Evolutionary conservation across 2,113 vertebrate species (phyloP).

Genomic region (Notarius lentiginosus): DNA sequence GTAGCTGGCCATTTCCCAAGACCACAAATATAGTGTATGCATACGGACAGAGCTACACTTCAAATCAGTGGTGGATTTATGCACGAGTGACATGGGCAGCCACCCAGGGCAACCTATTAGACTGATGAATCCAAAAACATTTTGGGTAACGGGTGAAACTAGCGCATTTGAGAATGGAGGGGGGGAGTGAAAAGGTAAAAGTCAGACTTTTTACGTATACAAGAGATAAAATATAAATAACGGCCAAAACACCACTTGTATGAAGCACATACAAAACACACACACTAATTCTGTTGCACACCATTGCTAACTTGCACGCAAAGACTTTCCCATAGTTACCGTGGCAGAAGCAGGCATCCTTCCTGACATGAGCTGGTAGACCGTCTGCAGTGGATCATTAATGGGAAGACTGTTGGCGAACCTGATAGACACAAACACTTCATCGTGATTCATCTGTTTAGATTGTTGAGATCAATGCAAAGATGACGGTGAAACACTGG

Average conservation of each 20-base stretch:
- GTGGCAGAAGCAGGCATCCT: constrained; percentile 95
- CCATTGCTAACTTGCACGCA: not conserved
- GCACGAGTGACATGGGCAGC: too few relatives aligned
- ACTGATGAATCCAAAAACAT: not conserved
- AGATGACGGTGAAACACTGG: not conserved
- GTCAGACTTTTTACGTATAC: not conserved
- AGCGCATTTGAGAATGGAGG: not conserved
- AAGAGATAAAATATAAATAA: not conserved
- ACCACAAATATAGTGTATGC: too few relatives aligned
- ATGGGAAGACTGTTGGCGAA: constrained; percentile 98
- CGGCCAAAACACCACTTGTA: not conserved
- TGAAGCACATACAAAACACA: not conserved
- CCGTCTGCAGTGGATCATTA: constrained; percentile 96
- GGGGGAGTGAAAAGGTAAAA: too few relatives aligned
- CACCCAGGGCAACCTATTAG: too few relatives aligned
- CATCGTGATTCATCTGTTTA: not conserved
- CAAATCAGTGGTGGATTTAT: too few relatives aligned
- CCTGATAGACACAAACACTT: constrained; percentile 64
- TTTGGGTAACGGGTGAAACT: not conserved
- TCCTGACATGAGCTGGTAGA: constrained; percentile 98
- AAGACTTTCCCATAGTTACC: constrained; percentile 66
- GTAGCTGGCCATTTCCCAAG: too few relatives aligned
- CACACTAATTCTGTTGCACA: not conserved
- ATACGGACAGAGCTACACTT: too few relatives aligned
- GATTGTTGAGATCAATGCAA: not conserved